phyloP scores from a whole-genome alignment of 2,888 invertebrate genomes.

The Neoaliturus tenellus region DNA sequence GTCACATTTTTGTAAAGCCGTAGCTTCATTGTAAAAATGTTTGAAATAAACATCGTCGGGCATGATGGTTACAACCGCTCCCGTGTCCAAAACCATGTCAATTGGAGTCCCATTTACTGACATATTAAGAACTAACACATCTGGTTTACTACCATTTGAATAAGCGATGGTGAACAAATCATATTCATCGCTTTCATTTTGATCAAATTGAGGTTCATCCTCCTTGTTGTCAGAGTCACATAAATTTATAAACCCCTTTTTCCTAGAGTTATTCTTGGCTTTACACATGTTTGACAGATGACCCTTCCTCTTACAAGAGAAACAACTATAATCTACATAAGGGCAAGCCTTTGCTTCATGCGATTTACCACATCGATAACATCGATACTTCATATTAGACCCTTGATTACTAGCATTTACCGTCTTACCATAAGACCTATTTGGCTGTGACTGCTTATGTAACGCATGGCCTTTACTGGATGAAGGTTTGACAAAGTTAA shows the following conservation, averaged over 20 bases:
- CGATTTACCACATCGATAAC: background rate
- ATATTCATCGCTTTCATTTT: background rate
- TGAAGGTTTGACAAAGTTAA: background rate
- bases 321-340: background rate
- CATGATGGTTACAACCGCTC: background rate
- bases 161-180: background rate
- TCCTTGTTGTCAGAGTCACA: background rate
- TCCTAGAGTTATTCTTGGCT: background rate
- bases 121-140: background rate
- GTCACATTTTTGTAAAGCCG: background rate
- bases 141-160: background rate
- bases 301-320: conserved; percentile 7
- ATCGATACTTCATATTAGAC: background rate
- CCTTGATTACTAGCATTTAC: background rate
- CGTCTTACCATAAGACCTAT: background rate
- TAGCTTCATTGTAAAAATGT: background rate
- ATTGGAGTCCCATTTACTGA: background rate
- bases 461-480: background rate
- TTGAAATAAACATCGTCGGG: conserved; percentile 14
- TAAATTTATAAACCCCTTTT: background rate
- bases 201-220: background rate
- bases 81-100: background rate
- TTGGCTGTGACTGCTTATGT: background rate
- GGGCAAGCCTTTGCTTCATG: background rate
- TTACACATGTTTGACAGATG: conserved; percentile 4